Evolutionary conservation across 1,140 invertebrate species (phyloP).

Genomic region (Lysiphlebus fabarum): DNA sequence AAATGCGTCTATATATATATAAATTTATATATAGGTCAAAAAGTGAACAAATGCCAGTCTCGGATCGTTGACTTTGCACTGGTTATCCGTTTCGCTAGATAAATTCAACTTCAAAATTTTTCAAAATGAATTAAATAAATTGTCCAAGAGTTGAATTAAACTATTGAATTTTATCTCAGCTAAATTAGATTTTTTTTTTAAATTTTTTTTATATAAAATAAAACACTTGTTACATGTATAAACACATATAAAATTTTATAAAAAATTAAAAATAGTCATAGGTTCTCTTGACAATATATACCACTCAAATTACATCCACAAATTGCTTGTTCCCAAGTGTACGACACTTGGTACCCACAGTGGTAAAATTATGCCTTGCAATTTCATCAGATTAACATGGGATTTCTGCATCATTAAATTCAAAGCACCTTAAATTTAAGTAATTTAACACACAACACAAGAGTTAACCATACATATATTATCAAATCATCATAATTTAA

Average conservation of each 20-base stretch:
- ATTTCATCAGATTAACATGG: conserved; percentile 9
- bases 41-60: conserved; percentile 10
- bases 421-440: too few relatives aligned
- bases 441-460: too few relatives aligned
- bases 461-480: too few relatives aligned
- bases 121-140: conserved; percentile 4
- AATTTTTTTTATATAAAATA: too few relatives aligned
- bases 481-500: too few relatives aligned
- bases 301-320: conserved; percentile 10
- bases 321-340: conserved; percentile 11
- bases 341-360: neutral
- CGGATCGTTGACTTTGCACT: conserved; percentile 15
- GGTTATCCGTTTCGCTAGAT: conserved; percentile 25
- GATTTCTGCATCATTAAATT: neutral
- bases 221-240: too few relatives aligned
- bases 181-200: too few relatives aligned
- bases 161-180: too few relatives aligned
- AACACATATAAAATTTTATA: too few relatives aligned
- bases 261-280: too few relatives aligned
- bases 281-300: too few relatives aligned
- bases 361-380: conserved; percentile 15
- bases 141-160: neutral
- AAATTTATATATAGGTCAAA: neutral
- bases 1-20: neutral
- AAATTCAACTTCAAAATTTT: conserved; percentile 6